Base-by-base conservation (phyloP, 2,797 vertebrate genomes). In the Dicrostonyx torquatus region DNA sequence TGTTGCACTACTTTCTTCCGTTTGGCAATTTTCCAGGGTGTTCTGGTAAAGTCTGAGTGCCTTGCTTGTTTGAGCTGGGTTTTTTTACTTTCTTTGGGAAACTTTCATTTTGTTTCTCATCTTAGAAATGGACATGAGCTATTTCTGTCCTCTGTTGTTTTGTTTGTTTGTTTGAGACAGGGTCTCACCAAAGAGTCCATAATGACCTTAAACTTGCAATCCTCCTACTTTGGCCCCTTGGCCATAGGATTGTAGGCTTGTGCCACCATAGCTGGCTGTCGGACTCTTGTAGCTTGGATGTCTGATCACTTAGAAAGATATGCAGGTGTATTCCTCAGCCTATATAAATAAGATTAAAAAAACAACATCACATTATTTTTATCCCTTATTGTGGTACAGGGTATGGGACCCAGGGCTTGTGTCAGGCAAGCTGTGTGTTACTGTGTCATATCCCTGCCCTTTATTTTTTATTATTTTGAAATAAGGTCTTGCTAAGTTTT, bases 91-190 rank as follows among this genome's bases (percentile, higher is more conserved):
- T 93, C 72, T 92, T 45, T 34, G 31, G n/a, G 48, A 86, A 87
- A 18, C 1, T 90, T 89, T 73, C 20, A 22, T 91, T 93, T 93
- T 90, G 62, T 76, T 95, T 92, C n/a, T 83, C 13, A 9, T 93
- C 72, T 86, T 86, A 60, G 31, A 48, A 92, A 11, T 91, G 12
- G 24, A 37, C 58, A 11, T 37, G 50, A 88, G 78, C 58, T 37
- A 12, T 48, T 92, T 83, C 75, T 60, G 92, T 87, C 31, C 64
- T 76, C 60, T 72, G 48, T 55, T 72, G 9, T 43, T 62, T 48
- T 34, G 26, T 22, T 87, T 37, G 6, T 45, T 50, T 89, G 31
- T 34, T 62, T 76, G 40, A 78, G 34, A 89, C 24, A 37, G 31
- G 3, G 11, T 64, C 58, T 62, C 31, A 45, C 43, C 29, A 12